Evolutionary conservation across 2,113 vertebrate species (phyloP).

Genomic region (Oncorhynchus clarkii): DNA sequence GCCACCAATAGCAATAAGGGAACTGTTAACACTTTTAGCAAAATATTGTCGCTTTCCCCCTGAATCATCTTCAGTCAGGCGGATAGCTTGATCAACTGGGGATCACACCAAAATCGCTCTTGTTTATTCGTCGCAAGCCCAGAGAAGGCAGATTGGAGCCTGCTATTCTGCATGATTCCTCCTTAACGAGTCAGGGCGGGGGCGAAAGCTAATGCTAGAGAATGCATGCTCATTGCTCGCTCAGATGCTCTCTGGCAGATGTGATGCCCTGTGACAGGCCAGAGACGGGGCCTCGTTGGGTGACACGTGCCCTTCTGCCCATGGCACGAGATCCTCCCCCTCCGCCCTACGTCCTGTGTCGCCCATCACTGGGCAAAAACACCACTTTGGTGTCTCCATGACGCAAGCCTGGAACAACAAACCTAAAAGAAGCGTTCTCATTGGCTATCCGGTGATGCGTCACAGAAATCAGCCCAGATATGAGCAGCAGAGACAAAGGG

Average conservation of each 20-base stretch:
- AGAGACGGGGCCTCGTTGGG: conserved; percentile 52
- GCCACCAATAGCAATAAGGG: background rate
- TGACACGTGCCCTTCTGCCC: conserved; percentile 47
- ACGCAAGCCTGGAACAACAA: conserved; percentile 27
- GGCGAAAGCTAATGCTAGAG: background rate
- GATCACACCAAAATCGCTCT: background rate
- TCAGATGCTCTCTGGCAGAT: conserved; percentile 46
- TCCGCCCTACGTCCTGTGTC: background rate
- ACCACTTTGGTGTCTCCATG: conserved; percentile 13
- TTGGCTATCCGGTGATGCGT: conserved; percentile 57
- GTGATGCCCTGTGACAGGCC: conserved; percentile 61
- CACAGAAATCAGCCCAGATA: conserved; percentile 46
- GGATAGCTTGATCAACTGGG: background rate
- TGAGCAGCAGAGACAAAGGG: conserved; percentile 48
- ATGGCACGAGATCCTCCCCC: conserved; percentile 34
- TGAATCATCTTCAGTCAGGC: background rate
- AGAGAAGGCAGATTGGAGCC: background rate
- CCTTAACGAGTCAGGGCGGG: conserved; percentile 4
- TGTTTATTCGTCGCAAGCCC: background rate
- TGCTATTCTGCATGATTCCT: conserved; percentile 13
- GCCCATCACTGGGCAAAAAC: conserved; percentile 52
- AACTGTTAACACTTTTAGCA: background rate
- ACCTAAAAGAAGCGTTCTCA: conserved; percentile 30
- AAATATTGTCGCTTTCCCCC: background rate
- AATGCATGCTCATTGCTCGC: conserved; percentile 25